Base-by-base conservation (phyloP, 2,888 invertebrate genomes). In the Drosophila yooni region DNA sequence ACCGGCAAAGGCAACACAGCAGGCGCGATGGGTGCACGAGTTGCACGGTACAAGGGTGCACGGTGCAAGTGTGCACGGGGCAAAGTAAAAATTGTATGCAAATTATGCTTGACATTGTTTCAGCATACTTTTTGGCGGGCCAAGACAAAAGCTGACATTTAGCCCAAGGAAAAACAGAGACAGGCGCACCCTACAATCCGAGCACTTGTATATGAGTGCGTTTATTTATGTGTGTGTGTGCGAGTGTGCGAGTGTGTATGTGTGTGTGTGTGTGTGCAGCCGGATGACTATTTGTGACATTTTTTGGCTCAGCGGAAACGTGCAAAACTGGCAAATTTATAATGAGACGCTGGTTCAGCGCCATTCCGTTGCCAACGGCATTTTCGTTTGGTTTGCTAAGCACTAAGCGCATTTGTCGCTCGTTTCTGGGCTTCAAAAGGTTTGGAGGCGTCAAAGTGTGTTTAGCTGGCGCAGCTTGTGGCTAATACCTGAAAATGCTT, bases 321-420 rank as follows among this genome's bases (percentile, higher is more conserved):
- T 88, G 86, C 88, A 88, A 86, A 87, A 86, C 87, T 88, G 88
- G 88, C 86, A 87, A 88, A 88, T 88, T 87, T 86, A 88, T 87
- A 87, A 87, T 87, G 86, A 87, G 88, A 79, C 88, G 76, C 87
- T 83, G 75, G 78, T 76, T 81, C 85, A 76, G 59, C 56, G 70
- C 68, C 70, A 75, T 79, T 75, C 81, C 61, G 66, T 76, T 70
- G 86, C 83, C 86, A 79, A 76, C 67, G 88, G 82, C 86, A 64
- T 71, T 82, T 83, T 76, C 82, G 73, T 70, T 76, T 76, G 88
- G 76, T 75, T 79, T 68, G 79, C 78, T 82, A 78, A 81, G 77
- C 82, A 80, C 77, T 85, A 86, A 86, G 83, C 88, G 83, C 77
- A 83, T 87, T 86, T 86, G 83, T 81, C 83, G 82, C 68, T 60